Percentiles rank a stretch among this genome's conserved stretches.
Evolutionary conservation across 2,113 vertebrate genomes (phyloP).

Genomic region (Rhinichthys klamathensis): DNA sequence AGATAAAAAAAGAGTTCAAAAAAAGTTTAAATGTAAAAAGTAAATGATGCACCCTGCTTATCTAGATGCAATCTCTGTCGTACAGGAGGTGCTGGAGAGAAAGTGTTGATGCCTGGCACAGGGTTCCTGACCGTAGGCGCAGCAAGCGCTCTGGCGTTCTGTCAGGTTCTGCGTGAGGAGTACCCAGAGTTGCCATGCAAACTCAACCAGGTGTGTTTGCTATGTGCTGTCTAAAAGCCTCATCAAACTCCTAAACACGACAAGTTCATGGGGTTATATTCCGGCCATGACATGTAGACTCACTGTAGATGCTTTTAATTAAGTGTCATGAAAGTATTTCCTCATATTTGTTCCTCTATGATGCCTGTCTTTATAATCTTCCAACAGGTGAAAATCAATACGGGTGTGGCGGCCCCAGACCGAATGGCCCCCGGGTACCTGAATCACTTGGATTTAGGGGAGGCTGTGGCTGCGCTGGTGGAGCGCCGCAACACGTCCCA

Average conservation of each 20-base stretch:
- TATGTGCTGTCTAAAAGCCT: neutral
- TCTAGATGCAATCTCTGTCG: neutral
- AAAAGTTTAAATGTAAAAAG: neutral
- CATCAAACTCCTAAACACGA: neutral
- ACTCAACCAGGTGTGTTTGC: slow-evolving; percentile 79
- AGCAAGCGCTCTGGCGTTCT: slow-evolving; percentile 80
- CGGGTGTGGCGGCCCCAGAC: slow-evolving; percentile 77
- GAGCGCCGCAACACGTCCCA: slow-evolving; percentile 73
- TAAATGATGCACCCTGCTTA: neutral
- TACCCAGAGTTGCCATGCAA: slow-evolving; percentile 81
- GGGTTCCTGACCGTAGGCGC: slow-evolving; percentile 85
- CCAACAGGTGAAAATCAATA: slow-evolving; percentile 80
- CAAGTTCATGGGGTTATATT: neutral
- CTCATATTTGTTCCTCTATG: neutral
- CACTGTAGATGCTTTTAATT: neutral
- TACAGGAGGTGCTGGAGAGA: slow-evolving; percentile 81
- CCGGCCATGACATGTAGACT: neutral
- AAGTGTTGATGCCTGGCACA: slow-evolving; percentile 83
- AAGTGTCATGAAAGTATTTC: neutral
- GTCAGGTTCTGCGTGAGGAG: slow-evolving; percentile 80
- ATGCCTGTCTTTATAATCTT: neutral
- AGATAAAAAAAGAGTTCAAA: neutral
- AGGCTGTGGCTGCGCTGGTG: slow-evolving; percentile 74
- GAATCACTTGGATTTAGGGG: slow-evolving; percentile 80
- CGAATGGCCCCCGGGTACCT: slow-evolving; percentile 76